A percentile compares a stretch with the other conserved stretches of the same genome.
These are phyloP conservation scores for Muscicapa striata DNA, from an alignment of 2,797 vertebrate genomes.

Conservation along the genomic window DNA sequence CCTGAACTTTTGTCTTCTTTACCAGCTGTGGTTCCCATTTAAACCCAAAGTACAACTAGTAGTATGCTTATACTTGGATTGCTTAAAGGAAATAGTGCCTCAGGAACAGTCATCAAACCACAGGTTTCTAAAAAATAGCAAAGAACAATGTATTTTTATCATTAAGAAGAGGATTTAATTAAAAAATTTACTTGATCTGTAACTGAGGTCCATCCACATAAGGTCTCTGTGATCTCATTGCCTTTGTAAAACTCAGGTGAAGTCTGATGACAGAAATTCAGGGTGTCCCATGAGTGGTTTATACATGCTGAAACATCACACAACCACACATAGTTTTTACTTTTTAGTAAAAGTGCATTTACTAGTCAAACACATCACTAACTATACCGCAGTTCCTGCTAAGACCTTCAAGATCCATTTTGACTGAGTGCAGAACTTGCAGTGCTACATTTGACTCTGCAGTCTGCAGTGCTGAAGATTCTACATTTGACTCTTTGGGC, in stretches of 20 bases:
- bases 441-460: background rate
- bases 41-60: background rate
- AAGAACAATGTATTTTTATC: background rate
- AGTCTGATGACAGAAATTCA: background rate
- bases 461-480: too few species aligned
- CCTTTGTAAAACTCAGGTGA: background rate
- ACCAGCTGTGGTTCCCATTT: background rate
- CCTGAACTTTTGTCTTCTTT: background rate
- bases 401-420: background rate
- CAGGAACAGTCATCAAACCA: background rate
- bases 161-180: background rate
- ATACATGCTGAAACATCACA: background rate
- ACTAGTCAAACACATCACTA: background rate
- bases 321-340: background rate
- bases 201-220: background rate
- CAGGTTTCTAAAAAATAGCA: background rate
- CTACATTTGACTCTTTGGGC: background rate
- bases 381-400: background rate
- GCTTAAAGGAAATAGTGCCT: background rate
- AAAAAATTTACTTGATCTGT: background rate
- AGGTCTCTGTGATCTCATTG: background rate
- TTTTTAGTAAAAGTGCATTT: background rate
- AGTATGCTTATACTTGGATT: background rate
- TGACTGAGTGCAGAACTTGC: background rate
- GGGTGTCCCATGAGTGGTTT: background rate